Evolutionary conservation across 2,888 invertebrate species (phyloP).

Genomic region (Opisthograptis luteolata): DNA sequence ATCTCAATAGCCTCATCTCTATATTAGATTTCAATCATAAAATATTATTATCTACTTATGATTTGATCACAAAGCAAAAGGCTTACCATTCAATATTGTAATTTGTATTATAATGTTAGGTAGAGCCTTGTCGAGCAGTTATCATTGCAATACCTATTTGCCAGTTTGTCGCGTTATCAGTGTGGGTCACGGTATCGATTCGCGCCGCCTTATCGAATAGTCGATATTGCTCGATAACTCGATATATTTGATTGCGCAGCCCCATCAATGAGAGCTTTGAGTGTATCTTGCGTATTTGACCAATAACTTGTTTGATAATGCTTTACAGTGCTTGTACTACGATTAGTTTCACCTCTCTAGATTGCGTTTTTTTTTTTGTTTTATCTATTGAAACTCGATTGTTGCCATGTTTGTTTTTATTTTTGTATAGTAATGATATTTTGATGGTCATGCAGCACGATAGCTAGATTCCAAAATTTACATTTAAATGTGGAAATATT

Average conservation of each 20-base stretch:
- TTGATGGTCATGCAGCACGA: too few species aligned
- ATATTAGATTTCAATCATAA: too few species aligned
- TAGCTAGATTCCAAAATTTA: too few species aligned
- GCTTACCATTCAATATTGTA: too few species aligned
- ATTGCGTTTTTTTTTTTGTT: slow-evolving; percentile 65
- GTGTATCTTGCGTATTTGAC: slow-evolving; percentile 79
- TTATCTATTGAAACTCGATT: slow-evolving; percentile 50
- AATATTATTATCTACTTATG: not conserved
- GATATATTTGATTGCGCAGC: slow-evolving; percentile 76
- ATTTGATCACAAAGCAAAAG: too few species aligned
- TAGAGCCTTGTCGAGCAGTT: slow-evolving; percentile 17
- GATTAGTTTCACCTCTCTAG: slow-evolving; percentile 68
- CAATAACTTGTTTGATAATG: slow-evolving; percentile 79
- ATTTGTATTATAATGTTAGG: slow-evolving; percentile 5
- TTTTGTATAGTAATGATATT: slow-evolving; percentile 30
- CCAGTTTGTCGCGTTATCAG: slow-evolving; percentile 32
- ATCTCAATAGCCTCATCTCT: too few species aligned
- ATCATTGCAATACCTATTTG: slow-evolving; percentile 34
- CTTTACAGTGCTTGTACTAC: slow-evolving; percentile 70
- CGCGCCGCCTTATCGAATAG: slow-evolving; percentile 69
- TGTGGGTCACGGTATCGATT: slow-evolving; percentile 75
- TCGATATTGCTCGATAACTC: slow-evolving; percentile 66
- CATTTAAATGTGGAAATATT: too few species aligned
- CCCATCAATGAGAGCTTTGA: slow-evolving; percentile 75
- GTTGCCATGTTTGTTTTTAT: slow-evolving; percentile 7